These are phyloP conservation scores for Sylvietta virens DNA, from an alignment of 2,113 vertebrate genomes.

Conservation along the genomic window DNA sequence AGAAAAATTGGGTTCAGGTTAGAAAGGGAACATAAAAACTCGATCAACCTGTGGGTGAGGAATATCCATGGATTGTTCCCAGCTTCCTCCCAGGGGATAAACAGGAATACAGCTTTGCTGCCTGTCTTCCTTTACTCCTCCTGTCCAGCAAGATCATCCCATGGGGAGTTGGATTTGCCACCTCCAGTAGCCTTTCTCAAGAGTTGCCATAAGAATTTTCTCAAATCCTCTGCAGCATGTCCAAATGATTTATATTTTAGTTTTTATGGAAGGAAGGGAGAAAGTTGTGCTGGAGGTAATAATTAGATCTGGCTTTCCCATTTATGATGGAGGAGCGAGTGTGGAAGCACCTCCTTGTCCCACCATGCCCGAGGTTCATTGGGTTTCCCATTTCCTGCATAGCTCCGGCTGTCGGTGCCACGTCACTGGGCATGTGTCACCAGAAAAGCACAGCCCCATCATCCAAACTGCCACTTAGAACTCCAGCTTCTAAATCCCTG, in stretches of 20 bases:
- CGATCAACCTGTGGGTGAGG: rapidly evolving
- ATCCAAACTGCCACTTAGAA: background rate
- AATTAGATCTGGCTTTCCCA: background rate
- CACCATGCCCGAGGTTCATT: rapidly evolving
- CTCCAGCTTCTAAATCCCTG: background rate
- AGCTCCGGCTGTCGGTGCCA: background rate
- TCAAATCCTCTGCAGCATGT: background rate
- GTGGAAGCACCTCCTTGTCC: background rate
- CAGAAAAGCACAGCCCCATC: background rate
- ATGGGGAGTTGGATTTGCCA: rapidly evolving
- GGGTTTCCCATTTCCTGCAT: rapidly evolving
- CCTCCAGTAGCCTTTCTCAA: background rate
- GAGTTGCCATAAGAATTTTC: background rate
- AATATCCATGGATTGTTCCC: background rate
- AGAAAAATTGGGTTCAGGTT: background rate
- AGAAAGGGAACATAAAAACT: background rate
- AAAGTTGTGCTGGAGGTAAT: background rate
- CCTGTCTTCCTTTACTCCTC: background rate
- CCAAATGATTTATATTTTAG: background rate
- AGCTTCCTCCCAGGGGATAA: background rate
- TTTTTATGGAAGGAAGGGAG: background rate
- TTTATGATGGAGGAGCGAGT: rapidly evolving
- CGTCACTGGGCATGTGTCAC: background rate
- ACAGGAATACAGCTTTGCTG: background rate
- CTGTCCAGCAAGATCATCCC: background rate